These are phyloP conservation scores for Sylvicola fuscatus DNA, from an alignment of 2,888 invertebrate genomes.

Conservation along the genomic window DNA sequence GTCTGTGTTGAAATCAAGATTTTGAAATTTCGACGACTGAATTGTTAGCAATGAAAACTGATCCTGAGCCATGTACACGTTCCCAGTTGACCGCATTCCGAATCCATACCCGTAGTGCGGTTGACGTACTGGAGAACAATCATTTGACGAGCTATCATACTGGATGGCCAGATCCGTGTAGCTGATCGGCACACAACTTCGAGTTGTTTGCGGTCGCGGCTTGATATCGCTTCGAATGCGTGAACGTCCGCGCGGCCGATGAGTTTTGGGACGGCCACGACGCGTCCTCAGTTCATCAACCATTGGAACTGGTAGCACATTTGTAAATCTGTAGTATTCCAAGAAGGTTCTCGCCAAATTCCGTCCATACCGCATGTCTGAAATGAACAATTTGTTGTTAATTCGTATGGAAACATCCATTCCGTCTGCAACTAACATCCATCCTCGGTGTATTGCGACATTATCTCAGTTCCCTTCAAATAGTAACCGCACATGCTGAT, in stretches of 20 bases:
- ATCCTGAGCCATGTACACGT: slow-evolving; percentile 13
- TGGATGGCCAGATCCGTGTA: slow-evolving; percentile 32
- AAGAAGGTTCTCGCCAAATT: slow-evolving; percentile 55
- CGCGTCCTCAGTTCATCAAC: slow-evolving; percentile 22
- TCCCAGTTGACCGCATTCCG: slow-evolving; percentile 8
- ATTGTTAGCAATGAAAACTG: slow-evolving; percentile 19
- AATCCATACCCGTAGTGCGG: slow-evolving; percentile 14
- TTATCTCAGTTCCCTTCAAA: slow-evolving; percentile 42
- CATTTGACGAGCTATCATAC: slow-evolving; percentile 31
- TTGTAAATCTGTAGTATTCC: slow-evolving; percentile 61
- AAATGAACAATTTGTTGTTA: slow-evolving; percentile 4
- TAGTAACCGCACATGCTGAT: slow-evolving; percentile 83
- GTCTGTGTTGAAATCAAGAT: slow-evolving; percentile 13
- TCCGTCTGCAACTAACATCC: slow-evolving; percentile 73
- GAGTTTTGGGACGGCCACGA: slow-evolving; percentile 19
- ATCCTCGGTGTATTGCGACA: slow-evolving; percentile 81
- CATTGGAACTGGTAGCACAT: slow-evolving; percentile 35
- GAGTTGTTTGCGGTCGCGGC: slow-evolving; percentile 27
- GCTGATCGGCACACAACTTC: slow-evolving; percentile 29
- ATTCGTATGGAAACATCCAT: slow-evolving; percentile 6
- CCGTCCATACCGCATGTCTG: slow-evolving; percentile 58
- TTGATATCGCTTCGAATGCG: slow-evolving; percentile 23
- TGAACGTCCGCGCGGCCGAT: slow-evolving; percentile 20
- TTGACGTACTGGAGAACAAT: slow-evolving; percentile 21
- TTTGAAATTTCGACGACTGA: slow-evolving; percentile 16